Evolutionary conservation across 2,113 vertebrate species (phyloP), one percentile per base, ranked within the genome.

Genomic region (Irena cyanogastra): DNA sequence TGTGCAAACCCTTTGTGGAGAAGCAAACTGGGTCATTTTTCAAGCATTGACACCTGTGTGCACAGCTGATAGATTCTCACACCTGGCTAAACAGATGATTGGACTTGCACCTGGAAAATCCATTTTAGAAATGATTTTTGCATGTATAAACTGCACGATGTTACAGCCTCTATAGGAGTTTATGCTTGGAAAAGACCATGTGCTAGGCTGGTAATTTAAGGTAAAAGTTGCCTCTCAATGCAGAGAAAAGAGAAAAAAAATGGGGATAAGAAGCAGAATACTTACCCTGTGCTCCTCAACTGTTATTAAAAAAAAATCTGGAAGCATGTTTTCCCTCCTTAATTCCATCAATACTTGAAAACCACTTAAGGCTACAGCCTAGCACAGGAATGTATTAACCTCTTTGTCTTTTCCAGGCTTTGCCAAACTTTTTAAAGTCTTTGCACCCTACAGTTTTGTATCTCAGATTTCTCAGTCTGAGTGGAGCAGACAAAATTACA

Each of bases 61-160:
- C 57, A 35, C 95, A 95, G 94, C 92, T 94, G 93, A 96, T 81
- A 71, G 90, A 87, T 94, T 78, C 83, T 89, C 74, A 92, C 94
- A 96, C 76, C 96, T 96, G 96, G 72, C 64, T 56, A 64, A 96
- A 89, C 65, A 90, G 86, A 96, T 81, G 92, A 96, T 60, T 33
- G 53, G 76, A 75, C 83, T 79, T 75, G 42, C 83, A 94, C 42
- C 86, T 93, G 88, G 90, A 84, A 93, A 96, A 93, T 28, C 44
- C 57, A 57, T 83, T 94, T 71, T 15, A 77, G 47, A 78, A 90
- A 71, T 42, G 0, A 52, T 61, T 93, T 95, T 84, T 90, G 18
- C 28, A 42, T 18, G 11, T 59, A 37, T 37, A 80, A 86, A 42
- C 39, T 2, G 4, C 4, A n/a, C 4, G 3, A 26, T 26, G 23